Conservation (phyloP, 2,113 vertebrate species). For the Oostethus manadensis region DNA sequence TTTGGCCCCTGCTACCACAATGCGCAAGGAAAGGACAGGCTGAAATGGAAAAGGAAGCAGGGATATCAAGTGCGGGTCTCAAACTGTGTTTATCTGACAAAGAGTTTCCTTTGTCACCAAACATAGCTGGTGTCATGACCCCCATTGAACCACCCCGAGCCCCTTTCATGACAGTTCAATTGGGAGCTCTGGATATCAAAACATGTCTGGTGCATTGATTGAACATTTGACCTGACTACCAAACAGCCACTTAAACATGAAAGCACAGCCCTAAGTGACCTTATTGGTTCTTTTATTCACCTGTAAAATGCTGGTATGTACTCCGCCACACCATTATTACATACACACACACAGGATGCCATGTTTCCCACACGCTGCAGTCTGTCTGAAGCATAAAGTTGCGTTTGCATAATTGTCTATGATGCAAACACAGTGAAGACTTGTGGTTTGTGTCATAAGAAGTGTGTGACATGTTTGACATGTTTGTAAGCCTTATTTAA, state of each 20-base stretch:
- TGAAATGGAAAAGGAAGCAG: background rate
- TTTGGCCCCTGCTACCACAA: conserved; percentile 23
- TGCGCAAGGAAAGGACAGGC: conserved; percentile 9
- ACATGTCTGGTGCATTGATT: conserved; percentile 50
- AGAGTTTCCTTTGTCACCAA: conserved; percentile 19
- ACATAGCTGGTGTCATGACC: conserved; percentile 46
- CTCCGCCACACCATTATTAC: conserved; percentile 6
- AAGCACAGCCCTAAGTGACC: conserved; percentile 35
- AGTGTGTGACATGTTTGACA: no score
- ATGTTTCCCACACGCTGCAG: no score
- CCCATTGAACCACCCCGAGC: conserved; percentile 5
- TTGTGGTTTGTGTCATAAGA: no score
- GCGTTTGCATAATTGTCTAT: no score
- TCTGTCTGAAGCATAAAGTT: no score
- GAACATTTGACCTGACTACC: conserved; percentile 50
- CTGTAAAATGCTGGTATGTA: conserved; percentile 18
- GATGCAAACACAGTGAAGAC: no score
- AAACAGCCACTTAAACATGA: conserved; percentile 44
- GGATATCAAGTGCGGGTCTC: background rate
- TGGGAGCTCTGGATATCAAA: conserved; percentile 54
- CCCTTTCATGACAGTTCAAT: conserved; percentile 55
- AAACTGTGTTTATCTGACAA: conserved; percentile 30
- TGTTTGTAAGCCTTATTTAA: no score
- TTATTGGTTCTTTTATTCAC: conserved; percentile 33
- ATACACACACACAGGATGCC: conserved; percentile 1